Base-by-base conservation (phyloP, 2,797 vertebrate species). In the Megaceryle alcyon region DNA sequence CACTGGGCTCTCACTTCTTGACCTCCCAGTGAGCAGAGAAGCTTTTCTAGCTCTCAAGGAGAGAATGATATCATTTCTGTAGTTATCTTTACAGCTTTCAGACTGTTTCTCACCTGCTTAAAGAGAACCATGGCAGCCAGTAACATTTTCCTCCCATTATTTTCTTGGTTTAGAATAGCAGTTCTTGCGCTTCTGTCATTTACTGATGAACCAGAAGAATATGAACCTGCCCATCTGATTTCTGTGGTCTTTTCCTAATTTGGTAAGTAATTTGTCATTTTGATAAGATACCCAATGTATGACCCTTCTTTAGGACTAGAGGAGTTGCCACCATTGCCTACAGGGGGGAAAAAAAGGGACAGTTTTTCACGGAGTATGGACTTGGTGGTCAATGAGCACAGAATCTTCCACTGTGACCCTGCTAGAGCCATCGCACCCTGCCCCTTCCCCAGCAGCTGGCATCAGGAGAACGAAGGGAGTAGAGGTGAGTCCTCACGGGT, bases 1-100 rank as follows among this genome's bases (percentile, higher is more conserved):
- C 92, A 81, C 88, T 78, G 92, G 90, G 95, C 78, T 89, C 86
- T 96, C 92, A 80, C 91, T 93, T 94, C 86, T 95, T 93, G 86
- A 94, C 95, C 90, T 96, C 83, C 57, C 75, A 89, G 78, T 0
- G 18, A 92, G 78, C 28, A 70, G 44, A 87, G 86, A 56, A 78
- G 83, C 71, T 94, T 86, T 95, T 90, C 91, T 68, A 69, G 81
- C 93, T 93, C 68, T 88, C 71, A 61, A 68, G 39, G 73, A 94
- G 60, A 93, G 88, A 94, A 87, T 78, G 83, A 91, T 94, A 94
- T 84, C 1, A 91, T 88, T 95, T 92, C 84, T 90, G 56, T 81
- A 85, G 94, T 90, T 94, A 85, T 65, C 95, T 93, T 93, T 87
- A 77, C 61, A 48, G 86, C 64, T 93, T 85, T 77, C 69, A 83